A percentile compares a stretch with the other conserved stretches of the same genome.
These are phyloP conservation scores for Amaurobius ferox DNA, from an alignment of 2,888 invertebrate genomes.

Conservation along the genomic window DNA sequence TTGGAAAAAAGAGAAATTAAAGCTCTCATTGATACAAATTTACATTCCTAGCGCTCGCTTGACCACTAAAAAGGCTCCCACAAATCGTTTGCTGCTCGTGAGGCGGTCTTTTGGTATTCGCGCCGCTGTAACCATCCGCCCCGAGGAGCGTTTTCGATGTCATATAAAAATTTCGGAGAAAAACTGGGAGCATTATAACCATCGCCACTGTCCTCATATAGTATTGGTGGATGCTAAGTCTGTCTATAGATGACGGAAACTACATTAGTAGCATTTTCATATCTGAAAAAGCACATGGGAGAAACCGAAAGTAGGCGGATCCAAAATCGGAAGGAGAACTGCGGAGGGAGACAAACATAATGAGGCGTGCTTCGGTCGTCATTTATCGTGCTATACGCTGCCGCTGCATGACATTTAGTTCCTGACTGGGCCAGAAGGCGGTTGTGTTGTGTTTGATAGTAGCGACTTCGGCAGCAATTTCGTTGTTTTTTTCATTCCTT, in stretches of 20 bases:
- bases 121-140: slow-evolving; percentile 49
- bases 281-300: not conserved
- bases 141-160: not conserved
- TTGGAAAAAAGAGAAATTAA: not conserved
- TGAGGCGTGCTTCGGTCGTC: slow-evolving; percentile 72
- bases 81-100: slow-evolving; percentile 61
- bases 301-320: slow-evolving; percentile 59
- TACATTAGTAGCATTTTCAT: no score
- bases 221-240: no score
- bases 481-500: slow-evolving; percentile 73
- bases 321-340: not conserved
- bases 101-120: slow-evolving; percentile 54
- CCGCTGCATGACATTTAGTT: slow-evolving; percentile 81
- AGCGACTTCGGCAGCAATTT: slow-evolving; percentile 74
- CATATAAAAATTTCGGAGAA: no score
- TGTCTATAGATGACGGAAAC: no score
- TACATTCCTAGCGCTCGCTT: slow-evolving; percentile 63
- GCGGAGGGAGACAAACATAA: slow-evolving; percentile 70
- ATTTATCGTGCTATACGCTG: slow-evolving; percentile 77
- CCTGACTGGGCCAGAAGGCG: slow-evolving; percentile 77
- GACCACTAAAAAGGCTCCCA: slow-evolving; percentile 69
- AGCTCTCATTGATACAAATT: slow-evolving; percentile 32
- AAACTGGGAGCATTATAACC: no score
- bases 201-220: no score
- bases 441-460: slow-evolving; percentile 74